Conservation (phyloP, 2,113 vertebrate species). For the Gorsachius goisagi region DNA sequence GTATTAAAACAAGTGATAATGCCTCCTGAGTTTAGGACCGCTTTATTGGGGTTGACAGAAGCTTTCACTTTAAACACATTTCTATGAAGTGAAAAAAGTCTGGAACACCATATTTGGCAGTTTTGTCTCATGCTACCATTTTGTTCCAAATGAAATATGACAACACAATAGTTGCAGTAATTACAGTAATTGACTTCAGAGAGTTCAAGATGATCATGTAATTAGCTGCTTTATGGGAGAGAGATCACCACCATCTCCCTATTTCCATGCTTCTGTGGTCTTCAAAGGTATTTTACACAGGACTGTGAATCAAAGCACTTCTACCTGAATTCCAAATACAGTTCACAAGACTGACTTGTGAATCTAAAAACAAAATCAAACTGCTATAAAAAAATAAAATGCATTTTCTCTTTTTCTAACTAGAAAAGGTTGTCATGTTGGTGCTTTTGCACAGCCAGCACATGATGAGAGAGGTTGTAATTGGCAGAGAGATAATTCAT, state of each 20-base stretch:
- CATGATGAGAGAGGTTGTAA: not conserved
- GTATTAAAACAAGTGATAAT: conserved; percentile 10
- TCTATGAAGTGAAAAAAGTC: not conserved
- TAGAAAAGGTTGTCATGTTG: not conserved
- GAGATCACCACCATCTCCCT: conserved; percentile 18
- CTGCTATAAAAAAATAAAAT: not conserved
- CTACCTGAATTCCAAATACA: not conserved
- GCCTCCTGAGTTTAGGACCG: not conserved
- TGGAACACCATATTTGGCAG: conserved; percentile 31
- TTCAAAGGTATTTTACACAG: not conserved
- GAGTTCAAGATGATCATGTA: conserved; percentile 66
- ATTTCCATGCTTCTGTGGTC: conserved; percentile 14
- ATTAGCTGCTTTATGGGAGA: conserved; percentile 63
- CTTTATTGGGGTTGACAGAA: conserved; percentile 31
- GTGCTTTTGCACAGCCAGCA: conserved; percentile 9
- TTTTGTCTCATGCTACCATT: conserved; percentile 38
- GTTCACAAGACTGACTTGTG: not conserved
- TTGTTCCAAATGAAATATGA: conserved; percentile 73
- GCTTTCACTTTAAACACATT: conserved; percentile 36
- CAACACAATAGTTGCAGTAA: conserved; percentile 69
- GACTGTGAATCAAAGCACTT: not conserved
- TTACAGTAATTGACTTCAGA: conserved; percentile 71
- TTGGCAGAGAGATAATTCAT: conserved; percentile 34
- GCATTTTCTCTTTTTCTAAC: not conserved
- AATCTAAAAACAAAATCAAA: not conserved